phyloP scores from a whole-genome alignment of 2,888 invertebrate species.

The Alsophila aescularia region DNA sequence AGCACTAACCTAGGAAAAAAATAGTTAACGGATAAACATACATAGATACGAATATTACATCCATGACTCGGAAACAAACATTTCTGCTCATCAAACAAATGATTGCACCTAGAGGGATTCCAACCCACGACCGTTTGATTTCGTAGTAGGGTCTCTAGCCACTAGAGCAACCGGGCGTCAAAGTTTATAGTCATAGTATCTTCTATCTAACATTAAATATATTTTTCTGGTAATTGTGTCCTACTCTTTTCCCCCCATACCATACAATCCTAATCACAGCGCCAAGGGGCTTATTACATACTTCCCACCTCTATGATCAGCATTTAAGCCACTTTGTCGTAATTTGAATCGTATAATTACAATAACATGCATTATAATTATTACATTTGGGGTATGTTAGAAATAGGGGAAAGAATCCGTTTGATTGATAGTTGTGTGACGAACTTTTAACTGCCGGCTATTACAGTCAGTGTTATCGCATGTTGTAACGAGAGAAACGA shows the following conservation, averaged over 20 bases:
- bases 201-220: too few relatives aligned
- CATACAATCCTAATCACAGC: neutral
- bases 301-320: neutral
- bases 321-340: neutral
- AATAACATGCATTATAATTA: neutral
- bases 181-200: too few relatives aligned
- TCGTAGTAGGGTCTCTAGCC: too few relatives aligned
- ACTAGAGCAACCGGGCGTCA: too few relatives aligned
- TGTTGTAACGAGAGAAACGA: neutral
- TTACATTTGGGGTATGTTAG: neutral
- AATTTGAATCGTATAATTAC: conserved; percentile 2
- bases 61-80: too few relatives aligned
- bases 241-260: neutral
- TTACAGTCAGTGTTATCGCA: neutral
- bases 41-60: too few relatives aligned
- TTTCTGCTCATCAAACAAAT: too few relatives aligned
- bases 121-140: too few relatives aligned
- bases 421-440: neutral
- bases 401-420: neutral
- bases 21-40: too few relatives aligned
- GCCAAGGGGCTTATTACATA: neutral
- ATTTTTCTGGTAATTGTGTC: too few relatives aligned
- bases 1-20: too few relatives aligned
- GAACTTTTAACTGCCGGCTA: neutral
- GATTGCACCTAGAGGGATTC: too few relatives aligned